Evolutionary conservation across 2,888 invertebrate genomes (phyloP).

Genomic region (Slavum lentiscoides): DNA sequence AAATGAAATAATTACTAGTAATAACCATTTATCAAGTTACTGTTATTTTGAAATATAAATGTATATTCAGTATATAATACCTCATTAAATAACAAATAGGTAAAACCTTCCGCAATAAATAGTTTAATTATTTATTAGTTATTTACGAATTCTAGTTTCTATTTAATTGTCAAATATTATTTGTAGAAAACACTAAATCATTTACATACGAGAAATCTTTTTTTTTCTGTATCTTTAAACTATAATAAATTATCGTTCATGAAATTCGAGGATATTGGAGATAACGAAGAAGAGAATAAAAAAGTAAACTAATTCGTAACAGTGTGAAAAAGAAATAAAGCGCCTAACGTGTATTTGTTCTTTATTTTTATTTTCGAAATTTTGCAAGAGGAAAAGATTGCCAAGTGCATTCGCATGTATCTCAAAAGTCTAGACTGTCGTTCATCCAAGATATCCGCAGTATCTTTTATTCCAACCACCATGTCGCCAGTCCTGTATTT

Average conservation of each 20-base stretch:
- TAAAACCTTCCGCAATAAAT: too few relatives aligned
- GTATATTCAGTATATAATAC: too few relatives aligned
- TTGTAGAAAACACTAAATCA: not conserved
- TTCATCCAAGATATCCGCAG: constrained; percentile 44
- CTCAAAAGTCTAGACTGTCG: constrained; percentile 50
- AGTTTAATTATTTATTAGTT: too few relatives aligned
- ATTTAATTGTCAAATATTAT: not conserved
- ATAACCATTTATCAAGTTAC: too few relatives aligned
- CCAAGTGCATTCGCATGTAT: constrained; percentile 49
- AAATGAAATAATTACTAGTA: too few relatives aligned
- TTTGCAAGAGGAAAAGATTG: constrained; percentile 28
- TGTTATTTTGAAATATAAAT: too few relatives aligned
- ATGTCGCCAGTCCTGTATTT: not conserved
- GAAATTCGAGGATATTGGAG: not conserved
- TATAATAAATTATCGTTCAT: not conserved
- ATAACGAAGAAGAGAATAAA: not conserved
- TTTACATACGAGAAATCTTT: not conserved
- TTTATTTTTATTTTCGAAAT: constrained; percentile 3
- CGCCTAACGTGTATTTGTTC: constrained; percentile 13
- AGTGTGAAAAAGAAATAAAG: constrained; percentile 28
- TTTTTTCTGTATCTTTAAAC: too few relatives aligned
- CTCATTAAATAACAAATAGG: too few relatives aligned
- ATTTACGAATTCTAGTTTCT: too few relatives aligned
- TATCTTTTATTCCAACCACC: constrained; percentile 26
- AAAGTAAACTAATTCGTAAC: constrained; percentile 23